phyloP scores from a whole-genome alignment of 2,113 vertebrate genomes.

The Terrapene triunguis region DNA sequence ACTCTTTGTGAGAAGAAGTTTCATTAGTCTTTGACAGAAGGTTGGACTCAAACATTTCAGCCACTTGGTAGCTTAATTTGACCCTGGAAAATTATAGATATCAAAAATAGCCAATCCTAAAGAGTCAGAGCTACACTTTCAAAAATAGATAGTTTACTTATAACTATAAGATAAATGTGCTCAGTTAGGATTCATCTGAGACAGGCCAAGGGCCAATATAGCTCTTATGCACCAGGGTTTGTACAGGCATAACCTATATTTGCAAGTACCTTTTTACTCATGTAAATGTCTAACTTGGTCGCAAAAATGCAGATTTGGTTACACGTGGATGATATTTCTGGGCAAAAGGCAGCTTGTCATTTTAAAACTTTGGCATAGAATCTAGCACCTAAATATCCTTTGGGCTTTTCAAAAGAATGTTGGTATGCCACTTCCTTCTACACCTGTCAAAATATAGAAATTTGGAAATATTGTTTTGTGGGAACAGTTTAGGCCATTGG shows the following conservation, averaged over 20 bases:
- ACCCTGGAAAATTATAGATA: neutral
- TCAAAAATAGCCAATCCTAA: neutral
- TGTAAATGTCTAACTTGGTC: slow-evolving; percentile 64
- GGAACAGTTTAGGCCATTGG: neutral
- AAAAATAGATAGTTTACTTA: slow-evolving; percentile 11
- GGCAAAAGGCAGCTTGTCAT: slow-evolving; percentile 6
- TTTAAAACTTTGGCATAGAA: slow-evolving; percentile 30
- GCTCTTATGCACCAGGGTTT: slow-evolving; percentile 43
- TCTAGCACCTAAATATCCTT: neutral
- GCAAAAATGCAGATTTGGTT: slow-evolving; percentile 65
- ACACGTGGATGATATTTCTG: slow-evolving; percentile 54
- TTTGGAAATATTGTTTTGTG: neutral
- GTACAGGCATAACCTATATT: slow-evolving; percentile 56
- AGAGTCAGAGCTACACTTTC: neutral
- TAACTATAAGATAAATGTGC: slow-evolving; percentile 38
- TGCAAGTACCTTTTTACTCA: slow-evolving; percentile 27
- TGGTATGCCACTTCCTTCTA: neutral
- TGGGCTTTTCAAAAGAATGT: neutral
- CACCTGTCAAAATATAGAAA: neutral
- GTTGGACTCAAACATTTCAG: neutral
- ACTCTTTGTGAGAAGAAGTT: neutral
- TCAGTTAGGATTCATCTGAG: slow-evolving; percentile 13
- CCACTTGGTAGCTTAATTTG: neutral
- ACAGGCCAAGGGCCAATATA: neutral
- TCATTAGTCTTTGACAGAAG: neutral